These are phyloP conservation scores for Pachydiplax longipennis DNA, from an alignment of 2,888 invertebrate genomes.

Conservation along the genomic window DNA sequence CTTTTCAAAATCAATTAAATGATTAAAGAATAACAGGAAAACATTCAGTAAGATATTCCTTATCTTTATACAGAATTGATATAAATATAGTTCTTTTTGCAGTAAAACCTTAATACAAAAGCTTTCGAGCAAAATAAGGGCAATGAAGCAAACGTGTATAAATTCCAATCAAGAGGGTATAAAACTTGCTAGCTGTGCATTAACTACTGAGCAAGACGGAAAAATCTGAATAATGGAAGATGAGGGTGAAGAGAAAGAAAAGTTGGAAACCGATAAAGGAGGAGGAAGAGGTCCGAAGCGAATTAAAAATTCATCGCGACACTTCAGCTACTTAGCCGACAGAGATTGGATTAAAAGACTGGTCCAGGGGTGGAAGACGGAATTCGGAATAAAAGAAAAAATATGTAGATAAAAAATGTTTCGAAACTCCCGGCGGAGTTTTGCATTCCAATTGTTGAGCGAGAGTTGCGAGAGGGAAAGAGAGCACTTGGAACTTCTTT, in stretches of 20 bases:
- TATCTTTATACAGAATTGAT: no score
- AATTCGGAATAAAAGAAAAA: not conserved
- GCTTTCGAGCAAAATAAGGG: no score
- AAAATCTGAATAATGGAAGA: not conserved
- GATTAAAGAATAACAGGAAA: no score
- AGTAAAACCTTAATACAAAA: no score
- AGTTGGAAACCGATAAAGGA: not conserved
- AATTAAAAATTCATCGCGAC: not conserved
- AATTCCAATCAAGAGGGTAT: no score
- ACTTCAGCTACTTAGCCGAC: not conserved
- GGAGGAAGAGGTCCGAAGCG: not conserved
- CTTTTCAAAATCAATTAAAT: no score
- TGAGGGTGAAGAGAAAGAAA: not conserved
- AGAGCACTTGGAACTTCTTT: constrained; percentile 25
- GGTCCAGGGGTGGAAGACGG: not conserved
- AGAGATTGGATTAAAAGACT: not conserved
- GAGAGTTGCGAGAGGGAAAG: not conserved
- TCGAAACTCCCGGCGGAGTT: constrained; percentile 25
- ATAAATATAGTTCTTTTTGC: no score
- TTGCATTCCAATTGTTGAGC: constrained; percentile 38
- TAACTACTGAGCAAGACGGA: no score
- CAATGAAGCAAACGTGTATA: no score
- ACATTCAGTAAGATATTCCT: no score
- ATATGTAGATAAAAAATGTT: not conserved
- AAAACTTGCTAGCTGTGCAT: no score